Conservation (phyloP, 1,140 invertebrate genomes). For the Atopsyche davidsoni region DNA sequence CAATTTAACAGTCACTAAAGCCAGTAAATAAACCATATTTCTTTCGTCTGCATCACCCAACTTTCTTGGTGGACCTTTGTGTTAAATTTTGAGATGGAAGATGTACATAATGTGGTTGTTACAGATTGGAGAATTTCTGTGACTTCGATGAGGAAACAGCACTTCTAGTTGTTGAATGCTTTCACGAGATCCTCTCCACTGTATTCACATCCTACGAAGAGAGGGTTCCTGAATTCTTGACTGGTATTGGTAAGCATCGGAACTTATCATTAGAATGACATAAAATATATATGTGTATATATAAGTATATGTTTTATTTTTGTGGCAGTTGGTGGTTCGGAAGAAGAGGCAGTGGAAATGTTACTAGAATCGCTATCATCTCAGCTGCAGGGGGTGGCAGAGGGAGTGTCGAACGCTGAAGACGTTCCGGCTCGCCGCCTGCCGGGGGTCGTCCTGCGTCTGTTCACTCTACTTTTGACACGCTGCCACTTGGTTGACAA, state of each 20-base stretch:
- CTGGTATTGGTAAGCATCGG: slow-evolving; percentile 39
- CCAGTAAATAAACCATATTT: too few species aligned
- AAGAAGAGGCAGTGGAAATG: too few species aligned
- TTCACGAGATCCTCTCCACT: slow-evolving; percentile 44
- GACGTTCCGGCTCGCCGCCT: slow-evolving; percentile 16
- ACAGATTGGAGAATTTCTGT: slow-evolving; percentile 38
- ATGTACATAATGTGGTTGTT: too few species aligned
- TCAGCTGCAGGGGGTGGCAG: slow-evolving; percentile 10
- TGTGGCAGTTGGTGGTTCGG: too few species aligned
- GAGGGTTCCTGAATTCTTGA: slow-evolving; percentile 41
- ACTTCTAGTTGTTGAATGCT: slow-evolving; percentile 46
- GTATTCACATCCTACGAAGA: slow-evolving; percentile 36
- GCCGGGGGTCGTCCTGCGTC: slow-evolving; percentile 3
- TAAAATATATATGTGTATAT: slow-evolving; percentile 1
- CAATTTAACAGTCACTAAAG: too few species aligned
- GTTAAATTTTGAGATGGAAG: too few species aligned
- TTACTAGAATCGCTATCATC: slow-evolving; percentile 5
- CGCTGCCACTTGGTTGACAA: not conserved
- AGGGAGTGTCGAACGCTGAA: slow-evolving; percentile 2
- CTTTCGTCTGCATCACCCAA: too few species aligned
- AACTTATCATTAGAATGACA: slow-evolving; percentile 8
- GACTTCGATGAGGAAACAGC: slow-evolving; percentile 40
- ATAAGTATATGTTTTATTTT: slow-evolving; percentile 3
- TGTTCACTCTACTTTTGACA: slow-evolving; percentile 4
- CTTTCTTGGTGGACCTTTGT: too few species aligned